A percentile compares a stretch with the other conserved stretches of the same genome.
phyloP scores from a whole-genome alignment of 1,140 invertebrate species.

The Polypedilum vanderplanki region DNA sequence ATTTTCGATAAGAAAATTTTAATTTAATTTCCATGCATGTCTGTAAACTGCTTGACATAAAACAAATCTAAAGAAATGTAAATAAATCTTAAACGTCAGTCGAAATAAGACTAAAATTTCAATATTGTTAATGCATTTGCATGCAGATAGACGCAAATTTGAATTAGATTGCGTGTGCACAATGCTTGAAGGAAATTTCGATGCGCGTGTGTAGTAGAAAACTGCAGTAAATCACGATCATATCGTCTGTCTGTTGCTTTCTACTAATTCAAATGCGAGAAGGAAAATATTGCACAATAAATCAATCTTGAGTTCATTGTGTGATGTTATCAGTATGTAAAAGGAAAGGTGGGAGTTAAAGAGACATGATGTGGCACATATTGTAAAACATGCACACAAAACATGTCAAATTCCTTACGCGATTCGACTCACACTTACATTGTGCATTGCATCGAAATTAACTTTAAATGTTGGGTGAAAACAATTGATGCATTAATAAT shows the following conservation, averaged over 20 bases:
- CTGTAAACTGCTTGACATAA: too few relatives aligned
- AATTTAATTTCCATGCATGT: too few relatives aligned
- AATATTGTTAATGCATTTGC: too few relatives aligned
- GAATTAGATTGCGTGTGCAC: not conserved
- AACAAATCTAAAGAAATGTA: too few relatives aligned
- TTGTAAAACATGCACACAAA: constrained; percentile 18
- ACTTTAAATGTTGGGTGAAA: not conserved
- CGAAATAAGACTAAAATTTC: too few relatives aligned
- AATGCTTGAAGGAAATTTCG: not conserved
- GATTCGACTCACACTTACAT: not conserved
- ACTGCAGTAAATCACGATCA: constrained; percentile 1
- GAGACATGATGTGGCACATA: constrained; percentile 23
- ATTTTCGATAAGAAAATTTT: too few relatives aligned
- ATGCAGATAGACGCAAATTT: constrained; percentile 7
- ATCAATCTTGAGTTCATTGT: constrained; percentile 13
- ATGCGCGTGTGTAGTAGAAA: not conserved
- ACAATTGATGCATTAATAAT: constrained; percentile 22
- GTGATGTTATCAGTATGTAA: not conserved
- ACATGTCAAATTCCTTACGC: not conserved
- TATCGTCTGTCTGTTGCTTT: not conserved
- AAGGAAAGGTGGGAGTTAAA: too few relatives aligned
- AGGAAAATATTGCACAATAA: constrained; percentile 2
- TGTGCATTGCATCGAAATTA: not conserved
- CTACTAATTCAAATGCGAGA: not conserved
- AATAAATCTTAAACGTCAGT: too few relatives aligned